phyloP scores from a whole-genome alignment of 2,888 invertebrate species.

The Conchocele bisecta region DNA sequence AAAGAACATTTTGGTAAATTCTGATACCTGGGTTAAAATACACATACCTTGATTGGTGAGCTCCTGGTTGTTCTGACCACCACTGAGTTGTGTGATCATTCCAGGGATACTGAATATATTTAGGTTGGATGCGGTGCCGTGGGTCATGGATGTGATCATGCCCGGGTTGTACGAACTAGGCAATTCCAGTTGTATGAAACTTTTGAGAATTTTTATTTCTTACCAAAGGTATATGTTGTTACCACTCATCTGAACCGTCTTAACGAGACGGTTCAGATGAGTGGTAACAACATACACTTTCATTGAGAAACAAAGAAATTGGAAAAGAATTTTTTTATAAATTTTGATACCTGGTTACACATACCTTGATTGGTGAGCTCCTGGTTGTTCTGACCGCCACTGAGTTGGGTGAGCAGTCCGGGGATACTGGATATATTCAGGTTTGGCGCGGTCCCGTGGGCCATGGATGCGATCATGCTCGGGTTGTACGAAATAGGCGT shows the following conservation, averaged over 20 bases:
- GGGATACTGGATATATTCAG: slow-evolving; percentile 59
- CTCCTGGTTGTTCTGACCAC: slow-evolving; percentile 85
- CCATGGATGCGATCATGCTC: slow-evolving; percentile 11
- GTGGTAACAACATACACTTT: too few relatives aligned
- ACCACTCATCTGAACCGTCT: too few relatives aligned
- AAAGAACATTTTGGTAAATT: neutral
- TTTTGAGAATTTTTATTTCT: too few relatives aligned
- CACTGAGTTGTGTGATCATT: slow-evolving; percentile 62
- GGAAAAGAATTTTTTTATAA: neutral
- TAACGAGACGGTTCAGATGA: too few relatives aligned
- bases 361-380: slow-evolving; percentile 84
- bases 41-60: slow-evolving; percentile 83
- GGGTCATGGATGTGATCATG: slow-evolving; percentile 12
- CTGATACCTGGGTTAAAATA: neutral
- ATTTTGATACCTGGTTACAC: neutral
- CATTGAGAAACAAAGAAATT: neutral
- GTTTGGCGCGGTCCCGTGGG: slow-evolving; percentile 44
- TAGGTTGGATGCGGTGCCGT: slow-evolving; percentile 45
- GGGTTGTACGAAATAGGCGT: slow-evolving; percentile 44
- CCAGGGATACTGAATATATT: slow-evolving; percentile 59
- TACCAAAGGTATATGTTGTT: too few relatives aligned
- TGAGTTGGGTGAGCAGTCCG: slow-evolving; percentile 60
- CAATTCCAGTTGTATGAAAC: neutral
- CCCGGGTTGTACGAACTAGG: slow-evolving; percentile 40
- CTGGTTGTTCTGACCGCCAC: slow-evolving; percentile 85